Evolutionary conservation across 2,113 vertebrate genomes (phyloP), one percentile per base, ranked within the genome.

Genomic region (Barbus barbus): DNA sequence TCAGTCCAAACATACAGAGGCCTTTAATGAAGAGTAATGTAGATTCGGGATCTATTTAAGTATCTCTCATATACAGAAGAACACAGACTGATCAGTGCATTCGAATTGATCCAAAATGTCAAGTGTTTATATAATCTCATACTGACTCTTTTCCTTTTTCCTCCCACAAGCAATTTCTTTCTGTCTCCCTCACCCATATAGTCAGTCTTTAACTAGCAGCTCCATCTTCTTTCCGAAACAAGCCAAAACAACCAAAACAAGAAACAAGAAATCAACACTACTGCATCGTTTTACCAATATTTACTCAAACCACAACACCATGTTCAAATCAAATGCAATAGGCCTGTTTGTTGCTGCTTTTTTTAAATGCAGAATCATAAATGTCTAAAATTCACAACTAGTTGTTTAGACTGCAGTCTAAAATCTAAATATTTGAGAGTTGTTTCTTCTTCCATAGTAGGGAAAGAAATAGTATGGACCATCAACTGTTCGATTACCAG

Each of bases 41-140:
- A 71, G 65, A 82, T 69, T 63, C 5, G 6, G 44, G 60, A 82
- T 82, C 20, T 56, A 71, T 82, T 72, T 72, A 82, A 71, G 80
- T 51, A 36, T 22, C 11, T 81, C 61, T 81, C 61, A 81, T 38
- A 71, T 56, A 44, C 9, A 28, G 58, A 41, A 79, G 77, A 31
- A 44, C 77, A 60, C n/a, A 79, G 65, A 3, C 31, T 0, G 11
- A 53, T 31, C 31, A 2, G 46, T 71, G 31, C 65, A 67, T 67
- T 48, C 31, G 56, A 65, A 67, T 33, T 46, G 44, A 46, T 71
- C 44, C 31, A 36, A 71, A 82, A 82, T 67, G 80, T 71, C 80
- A 82, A 72, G 65, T 53, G 80, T 24, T 71, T 71, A 53, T 67
- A 82, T 82, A 69, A 82, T 71, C 46, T 71, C 31, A 36, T 24